Base-by-base conservation (phyloP, 2,888 invertebrate genomes). In the Julus scandinavius region DNA sequence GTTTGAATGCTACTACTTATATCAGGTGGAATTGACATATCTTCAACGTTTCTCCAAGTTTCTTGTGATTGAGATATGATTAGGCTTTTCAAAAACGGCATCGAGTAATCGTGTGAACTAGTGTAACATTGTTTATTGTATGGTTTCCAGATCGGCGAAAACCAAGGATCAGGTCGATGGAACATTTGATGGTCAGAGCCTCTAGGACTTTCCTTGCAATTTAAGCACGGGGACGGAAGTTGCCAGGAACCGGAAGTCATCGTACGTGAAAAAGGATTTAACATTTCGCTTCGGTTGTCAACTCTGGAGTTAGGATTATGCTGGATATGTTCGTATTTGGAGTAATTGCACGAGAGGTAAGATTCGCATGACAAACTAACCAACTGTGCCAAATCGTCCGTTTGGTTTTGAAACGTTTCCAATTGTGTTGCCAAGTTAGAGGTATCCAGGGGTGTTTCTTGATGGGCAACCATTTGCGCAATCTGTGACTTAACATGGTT, bases 401-500 rank as follows among this genome's bases (percentile, higher is more conserved):
- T 13, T 80, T 38, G 29, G 80, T 80, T 80, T 38, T 80, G 29
- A 80, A 80, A 80, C 6, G 85, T 45, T 20, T 85, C 49, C 85
- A 85, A 13, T 85, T n/a, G 85, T 41, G 15, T 1, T 41, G 45
- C 1, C 85, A 29, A 45, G 45, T 11, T 41, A 41, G 85, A 20
- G 17, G 41, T n/a, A 20, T 45, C 85, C 45, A 85, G 20, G 85
- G 45, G 20, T 1, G 85, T 49, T 50, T 50, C 49, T 45, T 49
- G 85, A 9, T 20, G 85, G 85, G 45, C 3, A 29, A 85, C 45
- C 50, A 85, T 11, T 29, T 45, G 85, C 49, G 40, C 41, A 17
- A 54, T 15, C 85, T 84, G 84, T 17, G 29, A 40, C 54, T 45
- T 40, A 5, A 87, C 9, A 54, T 93, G 92, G 89, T 93, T 92